Percentiles rank a stretch among this genome's conserved stretches.
Evolutionary conservation across 2,797 vertebrate genomes (phyloP).

Genomic region (Xerus rutilus): DNA sequence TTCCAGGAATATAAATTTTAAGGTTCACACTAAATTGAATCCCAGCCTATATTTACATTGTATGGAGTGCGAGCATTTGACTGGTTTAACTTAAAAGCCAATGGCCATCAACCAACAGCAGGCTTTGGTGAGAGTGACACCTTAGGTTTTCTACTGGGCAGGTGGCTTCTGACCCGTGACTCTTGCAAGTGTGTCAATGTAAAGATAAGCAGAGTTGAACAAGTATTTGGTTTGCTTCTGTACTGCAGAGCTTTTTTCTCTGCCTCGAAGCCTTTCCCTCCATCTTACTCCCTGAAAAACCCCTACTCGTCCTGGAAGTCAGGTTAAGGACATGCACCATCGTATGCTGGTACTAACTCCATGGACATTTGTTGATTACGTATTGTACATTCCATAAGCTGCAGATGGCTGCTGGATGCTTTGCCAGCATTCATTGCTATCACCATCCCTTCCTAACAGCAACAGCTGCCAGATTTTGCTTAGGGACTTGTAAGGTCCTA

Average conservation of each 20-base stretch:
- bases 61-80: background rate
- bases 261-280: background rate
- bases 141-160: constrained; percentile 6
- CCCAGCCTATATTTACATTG: background rate
- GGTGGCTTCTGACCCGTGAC: constrained; percentile 30
- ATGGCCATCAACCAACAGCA: background rate
- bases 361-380: background rate
- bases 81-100: constrained; percentile 19
- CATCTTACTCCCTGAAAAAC: background rate
- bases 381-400: background rate
- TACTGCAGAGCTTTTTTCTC: background rate
- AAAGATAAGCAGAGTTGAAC: constrained; percentile 26
- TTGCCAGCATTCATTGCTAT: background rate
- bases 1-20: background rate
- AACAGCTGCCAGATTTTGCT: background rate
- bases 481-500: background rate
- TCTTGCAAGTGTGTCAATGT: background rate
- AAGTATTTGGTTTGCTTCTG: constrained; percentile 32
- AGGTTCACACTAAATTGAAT: constrained; percentile 10
- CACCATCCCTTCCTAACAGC: background rate
- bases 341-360: background rate
- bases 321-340: background rate
- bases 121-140: constrained; percentile 24
- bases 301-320: background rate
- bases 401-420: background rate